Conservation (phyloP, 2,888 invertebrate genomes). For the Troglohyphantes excavatus region DNA sequence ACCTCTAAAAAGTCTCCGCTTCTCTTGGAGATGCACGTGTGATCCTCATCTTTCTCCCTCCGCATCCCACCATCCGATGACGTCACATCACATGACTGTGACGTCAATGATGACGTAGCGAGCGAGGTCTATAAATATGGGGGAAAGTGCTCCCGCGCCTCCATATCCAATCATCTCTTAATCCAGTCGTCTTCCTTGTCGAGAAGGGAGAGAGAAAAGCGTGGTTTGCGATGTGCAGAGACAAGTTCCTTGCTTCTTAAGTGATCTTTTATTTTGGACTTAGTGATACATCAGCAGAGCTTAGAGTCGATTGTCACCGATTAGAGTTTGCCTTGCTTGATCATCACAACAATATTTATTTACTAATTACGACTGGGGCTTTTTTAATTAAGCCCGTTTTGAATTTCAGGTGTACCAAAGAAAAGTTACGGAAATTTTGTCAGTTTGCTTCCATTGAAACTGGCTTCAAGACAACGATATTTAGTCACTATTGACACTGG, state of each 20-base stretch:
- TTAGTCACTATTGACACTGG: too few species aligned
- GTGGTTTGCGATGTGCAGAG: not conserved
- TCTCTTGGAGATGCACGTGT: not conserved
- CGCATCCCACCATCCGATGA: conserved; percentile 49
- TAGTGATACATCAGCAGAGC: not conserved
- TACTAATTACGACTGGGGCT: not conserved
- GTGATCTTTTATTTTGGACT: not conserved
- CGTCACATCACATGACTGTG: conserved; percentile 57
- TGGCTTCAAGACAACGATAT: too few species aligned
- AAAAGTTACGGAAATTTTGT: too few species aligned
- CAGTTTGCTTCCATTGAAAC: too few species aligned
- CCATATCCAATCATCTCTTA: conserved; percentile 33
- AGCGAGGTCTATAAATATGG: conserved; percentile 18
- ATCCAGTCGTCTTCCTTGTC: conserved; percentile 40
- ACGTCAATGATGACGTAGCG: conserved; percentile 58
- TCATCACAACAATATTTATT: not conserved
- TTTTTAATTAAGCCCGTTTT: too few species aligned
- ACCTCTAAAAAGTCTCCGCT: conserved; percentile 10
- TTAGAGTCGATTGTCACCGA: not conserved
- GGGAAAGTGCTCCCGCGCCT: not conserved
- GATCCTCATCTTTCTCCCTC: conserved; percentile 56
- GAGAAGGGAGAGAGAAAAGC: not conserved
- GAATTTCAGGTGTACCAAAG: too few species aligned
- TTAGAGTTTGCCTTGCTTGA: not conserved
- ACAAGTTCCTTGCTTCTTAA: not conserved